Base-by-base conservation (phyloP, 2,888 invertebrate genomes). In the Cryptus viduatorius region DNA sequence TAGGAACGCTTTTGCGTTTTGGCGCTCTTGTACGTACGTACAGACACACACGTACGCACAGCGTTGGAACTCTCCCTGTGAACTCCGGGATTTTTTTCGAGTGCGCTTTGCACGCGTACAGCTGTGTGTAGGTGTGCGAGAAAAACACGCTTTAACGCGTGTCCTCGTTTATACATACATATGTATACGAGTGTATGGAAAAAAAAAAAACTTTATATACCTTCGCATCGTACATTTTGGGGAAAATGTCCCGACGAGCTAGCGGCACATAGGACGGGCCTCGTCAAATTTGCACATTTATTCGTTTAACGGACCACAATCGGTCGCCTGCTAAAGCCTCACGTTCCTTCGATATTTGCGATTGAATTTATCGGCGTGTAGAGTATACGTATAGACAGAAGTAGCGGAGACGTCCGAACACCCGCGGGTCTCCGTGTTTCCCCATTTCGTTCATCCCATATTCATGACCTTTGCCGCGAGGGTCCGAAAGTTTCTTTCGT, bases 231-330 rank as follows among this genome's bases (percentile, higher is more conserved):
- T 48, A 56, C n/a, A 79, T 65, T 68, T 65, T 10, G 37, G 50
- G 61, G 53, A 56, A 83, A 84, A 72, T 59, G 73, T 37, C 37
- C 67, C 50, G 65, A 59, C 76, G 71, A 76, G 67, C 65, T 73
- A 8, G 79, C 65, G 78, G 56, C 64, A 42, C 50, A 61, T 16
- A 24, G 16, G 64, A 59, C 31, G 82, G 76, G 88, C 88, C 87
- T 90, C 89, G 90, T 90, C 89, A 90, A 92, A 92, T 92, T 92
- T 92, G 91, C 92, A 92, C 92, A 90, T 92, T 92, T 92, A 92
- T 92, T 92, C 92, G 91, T 90, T 92, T 92, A 92, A 79, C 83
- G 84, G 86, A 86, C 84, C 89, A 88, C 90, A 90, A 90, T 92
- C 89, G 88, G 24, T 68, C 87, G 89, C 88, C 87, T 14, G 31